Percentiles rank a stretch among this genome's conserved stretches.
Evolutionary conservation across 2,888 invertebrate genomes (phyloP).

Genomic region (Torymus tubicola): DNA sequence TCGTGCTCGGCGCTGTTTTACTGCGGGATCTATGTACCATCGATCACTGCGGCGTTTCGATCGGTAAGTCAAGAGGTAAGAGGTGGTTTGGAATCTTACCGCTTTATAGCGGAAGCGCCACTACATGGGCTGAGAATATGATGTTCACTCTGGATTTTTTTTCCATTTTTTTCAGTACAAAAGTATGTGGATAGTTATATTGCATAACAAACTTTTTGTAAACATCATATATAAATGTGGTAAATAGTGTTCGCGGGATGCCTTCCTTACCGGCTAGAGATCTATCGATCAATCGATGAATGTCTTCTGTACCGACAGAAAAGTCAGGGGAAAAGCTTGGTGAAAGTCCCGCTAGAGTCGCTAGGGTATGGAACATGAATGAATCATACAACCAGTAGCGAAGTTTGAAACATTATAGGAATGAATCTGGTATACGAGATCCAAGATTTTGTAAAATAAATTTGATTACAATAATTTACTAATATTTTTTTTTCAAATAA

Average conservation of each 20-base stretch:
- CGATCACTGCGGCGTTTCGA: conserved; percentile 10
- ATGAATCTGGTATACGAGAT: too few species aligned
- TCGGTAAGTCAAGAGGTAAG: background rate
- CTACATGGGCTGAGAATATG: background rate
- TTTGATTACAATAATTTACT: too few species aligned
- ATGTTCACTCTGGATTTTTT: too few species aligned
- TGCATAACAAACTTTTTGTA: too few species aligned
- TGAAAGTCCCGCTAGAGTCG: conserved; percentile 30
- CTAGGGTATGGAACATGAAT: background rate
- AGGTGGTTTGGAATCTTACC: background rate
- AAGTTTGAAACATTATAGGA: background rate
- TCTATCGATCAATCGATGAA: conserved; percentile 54
- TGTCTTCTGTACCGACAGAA: conserved; percentile 32
- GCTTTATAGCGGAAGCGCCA: conserved; percentile 11
- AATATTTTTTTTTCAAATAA: too few species aligned
- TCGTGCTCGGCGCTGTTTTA: background rate
- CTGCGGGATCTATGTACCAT: conserved; percentile 18
- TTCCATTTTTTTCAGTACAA: too few species aligned
- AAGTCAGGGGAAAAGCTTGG: background rate
- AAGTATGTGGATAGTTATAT: too few species aligned
- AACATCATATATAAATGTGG: background rate
- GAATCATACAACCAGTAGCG: background rate
- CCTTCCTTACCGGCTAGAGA: conserved; percentile 53
- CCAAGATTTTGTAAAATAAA: too few species aligned
- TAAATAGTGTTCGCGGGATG: background rate